These are phyloP conservation scores for Norana najaformis DNA, from an alignment of 2,888 invertebrate genomes.

Conservation along the genomic window DNA sequence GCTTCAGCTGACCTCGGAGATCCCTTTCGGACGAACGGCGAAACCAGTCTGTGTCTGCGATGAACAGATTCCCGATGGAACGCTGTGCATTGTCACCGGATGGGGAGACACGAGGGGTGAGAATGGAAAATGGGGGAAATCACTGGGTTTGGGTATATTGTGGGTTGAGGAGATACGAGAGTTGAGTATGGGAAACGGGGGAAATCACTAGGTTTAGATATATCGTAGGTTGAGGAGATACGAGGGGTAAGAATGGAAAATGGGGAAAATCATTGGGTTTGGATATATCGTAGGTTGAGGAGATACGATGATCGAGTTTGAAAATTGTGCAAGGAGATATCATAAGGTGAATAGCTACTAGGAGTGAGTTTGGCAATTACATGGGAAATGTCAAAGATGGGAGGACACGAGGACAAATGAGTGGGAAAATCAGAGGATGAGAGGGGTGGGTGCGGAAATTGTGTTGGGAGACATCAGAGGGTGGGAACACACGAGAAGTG, in stretches of 20 bases:
- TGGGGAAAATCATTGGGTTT: background rate
- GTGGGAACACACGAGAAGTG: no score
- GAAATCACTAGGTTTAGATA: background rate
- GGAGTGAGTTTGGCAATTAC: no score
- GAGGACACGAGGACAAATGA: background rate
- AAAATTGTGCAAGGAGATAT: no score
- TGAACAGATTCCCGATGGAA: background rate
- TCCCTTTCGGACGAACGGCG: constrained; percentile 35
- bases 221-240: background rate
- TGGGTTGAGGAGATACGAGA: background rate
- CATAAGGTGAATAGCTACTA: no score
- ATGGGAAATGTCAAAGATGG: background rate
- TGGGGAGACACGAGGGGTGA: constrained; percentile 41
- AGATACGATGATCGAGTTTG: no score
- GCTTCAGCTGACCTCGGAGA: constrained; percentile 29
- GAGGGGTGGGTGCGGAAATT: background rate
- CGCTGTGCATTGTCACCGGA: constrained; percentile 40
- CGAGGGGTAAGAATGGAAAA: background rate
- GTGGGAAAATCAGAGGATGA: background rate
- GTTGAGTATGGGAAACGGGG: background rate
- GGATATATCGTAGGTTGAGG: background rate
- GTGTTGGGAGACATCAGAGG: no score
- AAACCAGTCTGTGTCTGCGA: constrained; percentile 40
- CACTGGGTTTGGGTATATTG: background rate
- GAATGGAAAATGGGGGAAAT: background rate